Evolutionary conservation across 2,888 invertebrate genomes (phyloP), one percentile per base, ranked within the genome.

Genomic region (Timema podura): DNA sequence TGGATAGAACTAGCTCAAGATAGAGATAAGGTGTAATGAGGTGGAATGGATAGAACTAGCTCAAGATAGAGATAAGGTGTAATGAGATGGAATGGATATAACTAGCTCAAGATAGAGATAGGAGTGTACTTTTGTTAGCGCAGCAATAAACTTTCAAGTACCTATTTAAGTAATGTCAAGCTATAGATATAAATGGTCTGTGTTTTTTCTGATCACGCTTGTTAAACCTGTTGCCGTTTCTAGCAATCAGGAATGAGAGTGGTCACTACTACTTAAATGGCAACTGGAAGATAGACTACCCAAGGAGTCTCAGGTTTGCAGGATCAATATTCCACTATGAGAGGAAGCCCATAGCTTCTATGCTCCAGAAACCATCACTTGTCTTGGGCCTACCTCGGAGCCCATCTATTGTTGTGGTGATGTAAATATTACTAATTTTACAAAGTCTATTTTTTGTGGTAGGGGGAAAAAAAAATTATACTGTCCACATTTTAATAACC

Each of bases 211-310:
- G 57, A 47, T 66, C 6, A 46, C 30, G 45, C 6, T 48, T 68
- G 15, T 10, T 68, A 15, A 46, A 64, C 2, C 10, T 64, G 10
- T 64, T 73, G 70, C 71, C 71, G 48, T 73, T 80, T 80, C n/a
- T 79, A 91, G 97, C 96, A 6, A 85, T 97, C 66, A 87, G 95
- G 74, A 94, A 95, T 80, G 85, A 88, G 69, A 85, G 89, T 65
- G 92, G 92, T 5, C 86, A 91, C 76, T 98, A 92, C 80, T 95
- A 95, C 79, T 83, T 98, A 68, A 98, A 98, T 81, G 98, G 98
- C 1, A 91, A 96, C 80, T 96, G 95, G 90, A 88, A 92, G 78
- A 95, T 98, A 78, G 94, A 96, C 82, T 94, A 94, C 79, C 95
- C 96, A 0, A 86, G 91, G 68, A 88, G 88, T 48, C 83, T 93